Evolutionary conservation across 2,113 vertebrate genomes (phyloP).

Genomic region (Camelus dromedarius): DNA sequence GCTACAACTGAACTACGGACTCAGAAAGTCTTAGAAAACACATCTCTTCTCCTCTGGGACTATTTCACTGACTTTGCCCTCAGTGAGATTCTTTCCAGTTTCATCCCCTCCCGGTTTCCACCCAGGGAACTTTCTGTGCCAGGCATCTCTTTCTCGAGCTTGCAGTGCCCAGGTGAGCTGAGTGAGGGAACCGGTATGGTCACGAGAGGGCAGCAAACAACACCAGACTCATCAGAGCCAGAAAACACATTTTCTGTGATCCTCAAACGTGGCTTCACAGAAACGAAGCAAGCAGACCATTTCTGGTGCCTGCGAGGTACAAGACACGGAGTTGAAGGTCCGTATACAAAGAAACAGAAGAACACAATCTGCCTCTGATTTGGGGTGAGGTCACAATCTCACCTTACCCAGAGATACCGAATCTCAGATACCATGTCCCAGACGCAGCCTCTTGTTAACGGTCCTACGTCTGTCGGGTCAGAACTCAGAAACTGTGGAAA

Average conservation of each 20-base stretch:
- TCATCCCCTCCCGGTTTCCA: not conserved
- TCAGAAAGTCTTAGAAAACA: not conserved
- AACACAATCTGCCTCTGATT: not conserved
- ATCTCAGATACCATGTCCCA: not conserved
- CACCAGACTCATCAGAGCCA: not conserved
- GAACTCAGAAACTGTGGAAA: not conserved
- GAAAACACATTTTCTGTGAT: fast-evolving
- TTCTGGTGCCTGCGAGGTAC: not conserved
- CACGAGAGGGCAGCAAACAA: slow-evolving; percentile 81
- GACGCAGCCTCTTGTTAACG: not conserved
- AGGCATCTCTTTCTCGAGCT: not conserved
- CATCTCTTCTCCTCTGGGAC: not conserved
- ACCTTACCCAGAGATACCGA: not conserved
- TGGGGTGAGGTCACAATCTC: no score
- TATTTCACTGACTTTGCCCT: not conserved
- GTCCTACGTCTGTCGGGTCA: not conserved
- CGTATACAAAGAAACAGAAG: not conserved
- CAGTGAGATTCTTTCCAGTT: not conserved
- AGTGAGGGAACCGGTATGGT: not conserved
- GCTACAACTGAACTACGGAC: not conserved
- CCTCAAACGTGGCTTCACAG: not conserved
- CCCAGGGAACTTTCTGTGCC: no score
- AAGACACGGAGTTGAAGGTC: not conserved
- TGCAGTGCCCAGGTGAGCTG: not conserved
- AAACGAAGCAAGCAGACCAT: not conserved